Conservation (phyloP, 2,113 vertebrate species). For the Serilophus lunatus region DNA sequence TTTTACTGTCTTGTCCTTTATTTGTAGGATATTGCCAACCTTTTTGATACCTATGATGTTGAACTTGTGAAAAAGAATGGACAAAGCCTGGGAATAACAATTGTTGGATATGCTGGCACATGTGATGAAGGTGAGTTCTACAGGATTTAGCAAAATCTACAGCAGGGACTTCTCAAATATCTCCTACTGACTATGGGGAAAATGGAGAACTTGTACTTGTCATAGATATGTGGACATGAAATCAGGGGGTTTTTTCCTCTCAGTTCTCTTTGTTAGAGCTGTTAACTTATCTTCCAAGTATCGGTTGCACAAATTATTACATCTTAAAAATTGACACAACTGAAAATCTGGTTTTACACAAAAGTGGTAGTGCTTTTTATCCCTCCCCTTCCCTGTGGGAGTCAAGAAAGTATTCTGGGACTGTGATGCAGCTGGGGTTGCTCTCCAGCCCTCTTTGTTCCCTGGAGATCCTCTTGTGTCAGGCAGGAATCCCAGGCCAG, state of each 20-base stretch:
- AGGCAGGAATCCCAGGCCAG: background rate
- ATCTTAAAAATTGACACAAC: background rate
- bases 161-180: background rate
- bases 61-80: slow-evolving; percentile 86
- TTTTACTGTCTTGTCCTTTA: background rate
- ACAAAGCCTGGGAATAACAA: slow-evolving; percentile 94
- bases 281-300: background rate
- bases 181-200: background rate
- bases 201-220: background rate
- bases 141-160: background rate
- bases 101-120: slow-evolving; percentile 84
- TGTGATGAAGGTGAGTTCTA: slow-evolving; percentile 76
- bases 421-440: background rate
- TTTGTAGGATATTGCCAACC: slow-evolving; percentile 75
- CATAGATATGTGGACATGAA: background rate
- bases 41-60: slow-evolving; percentile 86
- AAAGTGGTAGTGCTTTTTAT: background rate
- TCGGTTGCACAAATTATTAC: background rate
- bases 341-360: background rate
- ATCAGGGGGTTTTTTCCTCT: background rate
- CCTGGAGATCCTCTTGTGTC: background rate
- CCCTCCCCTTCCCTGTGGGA: background rate
- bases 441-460: background rate
- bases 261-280: background rate
- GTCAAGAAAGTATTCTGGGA: background rate